Base-by-base conservation (phyloP, 2,888 invertebrate genomes). In the Gastrophysa polygoni region DNA sequence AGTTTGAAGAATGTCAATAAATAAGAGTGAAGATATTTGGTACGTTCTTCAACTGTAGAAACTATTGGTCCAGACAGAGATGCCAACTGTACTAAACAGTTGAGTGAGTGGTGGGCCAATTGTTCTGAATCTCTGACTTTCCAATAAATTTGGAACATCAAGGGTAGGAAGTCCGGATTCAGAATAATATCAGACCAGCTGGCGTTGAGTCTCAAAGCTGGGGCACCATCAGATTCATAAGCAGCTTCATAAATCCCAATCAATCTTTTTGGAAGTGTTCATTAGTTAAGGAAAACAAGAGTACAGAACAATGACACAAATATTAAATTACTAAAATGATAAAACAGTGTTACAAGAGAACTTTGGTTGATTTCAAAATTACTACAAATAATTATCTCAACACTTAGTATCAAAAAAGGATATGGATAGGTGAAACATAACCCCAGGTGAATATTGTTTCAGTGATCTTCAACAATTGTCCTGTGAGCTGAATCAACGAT, bases 391-490 rank as follows among this genome's bases (percentile, higher is more conserved):
- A n/a, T n/a, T n/a, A n/a, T 24, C 7, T 3, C 7, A 24, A 24
- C 3, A 24, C 7, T 5, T 24, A 5, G 24, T 5, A 24, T 3
- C 7, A 24, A 5, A 60, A 71, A 78, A 78, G 78, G 77, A 79
- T 79, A 80, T 80, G 74, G 69, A 78, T 80, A 52, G 87, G 85
- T 20, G 89, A 88, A 4, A 90, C 87, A 80, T 92, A 94, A 71
- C 90, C 90, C 95, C 95, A 95, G 47, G 88, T 89, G 50, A 95
- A 82, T 59, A 93, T 87, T 64, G 87, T 87, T 80, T 94, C 94
- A 0, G 90, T 87, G 64, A 95, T 91, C 56, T 87, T 86, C n/a
- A 95, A 80, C 48, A 92, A 82, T 73, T 90, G 87, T 70, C 89
- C 88, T 1, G 90, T 84, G 38, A 93, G 80, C 38, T 86, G 81